Evolutionary conservation across 2,113 vertebrate species (phyloP), one percentile per base, ranked within the genome.

Genomic region (Sinocyclocheilus anshuiensis): DNA sequence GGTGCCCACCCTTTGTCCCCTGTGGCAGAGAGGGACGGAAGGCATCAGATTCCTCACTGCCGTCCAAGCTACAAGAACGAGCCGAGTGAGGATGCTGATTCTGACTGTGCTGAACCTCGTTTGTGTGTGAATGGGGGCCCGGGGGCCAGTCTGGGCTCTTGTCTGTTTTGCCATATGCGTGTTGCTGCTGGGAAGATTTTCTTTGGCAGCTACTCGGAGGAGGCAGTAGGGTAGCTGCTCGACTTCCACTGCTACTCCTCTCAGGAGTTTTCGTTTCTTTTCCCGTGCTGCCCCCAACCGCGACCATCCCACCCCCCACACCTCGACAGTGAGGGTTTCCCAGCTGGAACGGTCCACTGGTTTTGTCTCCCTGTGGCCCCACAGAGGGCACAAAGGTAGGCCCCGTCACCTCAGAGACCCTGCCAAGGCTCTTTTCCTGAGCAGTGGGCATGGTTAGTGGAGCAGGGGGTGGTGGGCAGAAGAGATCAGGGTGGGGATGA

Each of bases 351-450:
- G 95, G 92, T 87, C 94, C 94, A 90, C 94, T 94, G 89, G 93
- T 95, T 81, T 90, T 91, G 92, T 99, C 97, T 1, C 94, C 93
- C 80, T 96, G 88, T 69, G 96, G 96, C 5, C 96, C 97, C 81
- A 96, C 95, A 0, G 97, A 98, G 91, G 97, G 98, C 92, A 98
- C 97, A 42, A 96, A 95, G 0, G 97, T 98, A 78, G 97, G 95
- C 55, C 96, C 96, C 0, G 92, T 96, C 87, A 96, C 92, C 93
- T 97, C 97, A 6, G 94, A 91, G 89, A 97, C 97, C 77, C 90
- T 89, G 77, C 86, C 77, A 50, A 90, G 84, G 48, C 85, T 88
- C 69, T 96, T 95, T 87, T 98, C 97, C 89, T 97, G 96, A 89
- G 95, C 89, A 2, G 96, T 95, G 88, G 33, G 77, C 67, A 89